Percentiles rank a stretch among this genome's conserved stretches.
These are phyloP conservation scores for Habrosyne pyritoides DNA, from an alignment of 2,888 invertebrate species.

Conservation along the genomic window DNA sequence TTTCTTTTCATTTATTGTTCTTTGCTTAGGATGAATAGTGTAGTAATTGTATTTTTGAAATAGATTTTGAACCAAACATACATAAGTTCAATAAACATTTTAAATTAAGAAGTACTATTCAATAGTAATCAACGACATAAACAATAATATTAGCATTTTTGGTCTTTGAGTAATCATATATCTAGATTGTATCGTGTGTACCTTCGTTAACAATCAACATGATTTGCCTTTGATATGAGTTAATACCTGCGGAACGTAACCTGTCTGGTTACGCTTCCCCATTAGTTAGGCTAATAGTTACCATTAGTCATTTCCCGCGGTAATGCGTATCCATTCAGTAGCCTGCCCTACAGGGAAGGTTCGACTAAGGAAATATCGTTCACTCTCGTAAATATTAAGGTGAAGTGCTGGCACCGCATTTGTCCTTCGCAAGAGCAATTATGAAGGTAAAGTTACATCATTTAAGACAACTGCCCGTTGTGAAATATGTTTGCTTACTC, in stretches of 20 bases:
- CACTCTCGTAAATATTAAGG: conserved; percentile 55
- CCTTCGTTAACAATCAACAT: conserved; percentile 6
- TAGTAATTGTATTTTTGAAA: no score
- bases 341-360: conserved; percentile 36
- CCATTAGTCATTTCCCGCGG: conserved; percentile 60
- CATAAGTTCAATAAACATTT: no score
- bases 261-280: conserved; percentile 35
- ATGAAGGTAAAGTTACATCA: conserved; percentile 58
- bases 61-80: no score
- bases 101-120: no score
- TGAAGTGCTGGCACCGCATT: conserved; percentile 46
- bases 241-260: conserved; percentile 31
- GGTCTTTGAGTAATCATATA: neutral
- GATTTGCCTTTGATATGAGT: conserved; percentile 30
- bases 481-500: conserved; percentile 41
- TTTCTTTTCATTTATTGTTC: no score
- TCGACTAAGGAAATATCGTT: conserved; percentile 14
- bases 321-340: conserved; percentile 64
- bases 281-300: conserved; percentile 60
- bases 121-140: no score
- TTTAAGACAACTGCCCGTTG: conserved; percentile 49
- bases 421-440: conserved; percentile 59
- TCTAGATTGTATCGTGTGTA: neutral
- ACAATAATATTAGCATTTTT: no score
- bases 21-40: no score